phyloP scores from a whole-genome alignment of 1,140 invertebrate genomes.

The Oncopeltus fasciatus region DNA sequence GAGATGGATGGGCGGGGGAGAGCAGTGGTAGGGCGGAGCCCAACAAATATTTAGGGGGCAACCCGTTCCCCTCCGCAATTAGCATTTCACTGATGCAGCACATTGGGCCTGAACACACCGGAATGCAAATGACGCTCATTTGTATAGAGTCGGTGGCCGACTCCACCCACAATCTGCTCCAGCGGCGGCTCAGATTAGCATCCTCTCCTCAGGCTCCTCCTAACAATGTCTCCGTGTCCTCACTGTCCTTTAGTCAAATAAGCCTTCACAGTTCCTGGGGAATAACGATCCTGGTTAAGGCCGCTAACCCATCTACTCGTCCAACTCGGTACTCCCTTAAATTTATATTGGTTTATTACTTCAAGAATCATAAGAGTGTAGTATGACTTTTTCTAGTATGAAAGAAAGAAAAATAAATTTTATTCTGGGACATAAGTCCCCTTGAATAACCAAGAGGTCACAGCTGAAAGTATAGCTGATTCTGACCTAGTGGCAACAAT shows the following conservation, averaged over 20 bases:
- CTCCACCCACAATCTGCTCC: conserved; percentile 6
- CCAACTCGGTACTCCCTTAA: too few relatives aligned
- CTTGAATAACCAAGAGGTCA: too few relatives aligned
- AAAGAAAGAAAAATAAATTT: too few relatives aligned
- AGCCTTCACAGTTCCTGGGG: not conserved
- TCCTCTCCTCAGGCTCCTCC: not conserved
- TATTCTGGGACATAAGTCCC: too few relatives aligned
- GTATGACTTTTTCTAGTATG: too few relatives aligned
- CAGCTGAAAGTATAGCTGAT: too few relatives aligned
- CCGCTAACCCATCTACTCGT: too few relatives aligned
- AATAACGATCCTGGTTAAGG: too few relatives aligned
- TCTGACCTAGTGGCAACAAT: too few relatives aligned
- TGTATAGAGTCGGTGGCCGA: not conserved
- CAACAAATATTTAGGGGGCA: not conserved
- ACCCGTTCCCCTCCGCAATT: not conserved
- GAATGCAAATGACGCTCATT: conserved; percentile 7
- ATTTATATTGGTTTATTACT: too few relatives aligned
- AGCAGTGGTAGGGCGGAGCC: not conserved
- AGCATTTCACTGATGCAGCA: conserved; percentile 9
- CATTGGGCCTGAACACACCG: conserved; percentile 4
- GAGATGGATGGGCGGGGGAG: not conserved
- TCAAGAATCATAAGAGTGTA: too few relatives aligned
- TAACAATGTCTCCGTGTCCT: conserved; percentile 3
- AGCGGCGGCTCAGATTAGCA: conserved; percentile 1
- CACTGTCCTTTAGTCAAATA: not conserved